A percentile compares a stretch with the other conserved stretches of the same genome.
phyloP scores from a whole-genome alignment of 2,888 invertebrate genomes.

The Achlya flavicornis region DNA sequence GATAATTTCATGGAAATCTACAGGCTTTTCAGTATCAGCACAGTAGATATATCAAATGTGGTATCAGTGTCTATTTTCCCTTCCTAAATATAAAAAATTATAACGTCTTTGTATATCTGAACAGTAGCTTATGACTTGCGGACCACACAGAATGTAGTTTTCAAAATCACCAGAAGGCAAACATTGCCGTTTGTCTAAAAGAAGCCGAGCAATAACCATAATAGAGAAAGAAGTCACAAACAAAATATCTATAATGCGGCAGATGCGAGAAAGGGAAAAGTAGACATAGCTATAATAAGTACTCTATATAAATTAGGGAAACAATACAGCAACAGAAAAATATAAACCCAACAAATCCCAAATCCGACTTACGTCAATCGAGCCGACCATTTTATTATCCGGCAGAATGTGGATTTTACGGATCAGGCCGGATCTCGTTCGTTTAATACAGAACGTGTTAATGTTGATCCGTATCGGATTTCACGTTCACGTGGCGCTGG shows the following conservation, averaged over 20 bases:
- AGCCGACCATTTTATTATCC: slow-evolving; percentile 6
- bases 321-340: background rate
- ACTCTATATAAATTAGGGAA: background rate
- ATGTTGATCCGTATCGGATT: slow-evolving; percentile 7
- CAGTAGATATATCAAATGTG: no score
- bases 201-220: background rate
- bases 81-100: no score
- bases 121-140: background rate
- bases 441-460: slow-evolving; percentile 19
- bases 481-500: background rate
- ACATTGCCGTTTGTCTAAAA: no score
- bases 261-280: background rate
- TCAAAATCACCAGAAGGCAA: no score
- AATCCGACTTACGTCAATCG: slow-evolving; percentile 6
- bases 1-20: background rate
- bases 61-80: no score
- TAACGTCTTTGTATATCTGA: background rate
- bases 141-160: no score
- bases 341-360: slow-evolving; percentile 6
- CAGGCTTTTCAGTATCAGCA: background rate
- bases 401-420: slow-evolving; percentile 12
- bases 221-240: no score
- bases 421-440: slow-evolving; percentile 38
- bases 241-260: no score
- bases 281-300: background rate